Percentiles rank a stretch among this genome's conserved stretches.
Evolutionary conservation across 2,797 vertebrate genomes (phyloP).

Genomic region (Anas georgica): DNA sequence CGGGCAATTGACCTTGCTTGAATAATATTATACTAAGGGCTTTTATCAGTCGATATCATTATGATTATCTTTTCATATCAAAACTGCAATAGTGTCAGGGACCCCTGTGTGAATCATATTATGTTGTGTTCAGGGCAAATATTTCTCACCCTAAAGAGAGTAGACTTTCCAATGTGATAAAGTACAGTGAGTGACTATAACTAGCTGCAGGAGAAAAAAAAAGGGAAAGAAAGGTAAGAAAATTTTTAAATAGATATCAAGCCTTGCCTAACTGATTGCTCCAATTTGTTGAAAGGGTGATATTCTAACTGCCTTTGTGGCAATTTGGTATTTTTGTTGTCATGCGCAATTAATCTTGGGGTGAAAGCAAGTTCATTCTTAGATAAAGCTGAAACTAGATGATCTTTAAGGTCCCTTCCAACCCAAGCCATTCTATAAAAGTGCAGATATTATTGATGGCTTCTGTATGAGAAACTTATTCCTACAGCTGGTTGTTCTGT

Average conservation of each 20-base stretch:
- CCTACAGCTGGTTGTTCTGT: neutral
- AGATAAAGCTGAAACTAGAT: neutral
- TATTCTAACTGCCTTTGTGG: neutral
- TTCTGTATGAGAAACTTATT: neutral
- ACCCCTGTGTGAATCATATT: neutral
- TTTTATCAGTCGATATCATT: conserved; percentile 25
- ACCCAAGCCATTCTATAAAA: too few relatives aligned
- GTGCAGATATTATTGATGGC: neutral
- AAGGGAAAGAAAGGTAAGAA: neutral
- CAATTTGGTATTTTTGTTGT: neutral
- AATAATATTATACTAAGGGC: conserved; percentile 4
- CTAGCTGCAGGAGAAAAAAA: neutral
- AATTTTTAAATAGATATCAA: neutral
- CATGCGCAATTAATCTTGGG: neutral
- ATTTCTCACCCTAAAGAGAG: conserved; percentile 22
- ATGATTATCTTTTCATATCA: conserved; percentile 2
- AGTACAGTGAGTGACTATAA: neutral
- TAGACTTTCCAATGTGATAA: neutral
- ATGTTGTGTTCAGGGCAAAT: neutral
- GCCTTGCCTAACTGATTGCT: neutral
- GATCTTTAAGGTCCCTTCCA: too few relatives aligned
- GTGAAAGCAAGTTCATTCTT: neutral
- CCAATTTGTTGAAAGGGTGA: neutral
- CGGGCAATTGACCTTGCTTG: conserved; percentile 66
- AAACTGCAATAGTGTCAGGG: neutral